Evolutionary conservation across 2,888 invertebrate genomes (phyloP).

Genomic region (Hypena proboscidalis): DNA sequence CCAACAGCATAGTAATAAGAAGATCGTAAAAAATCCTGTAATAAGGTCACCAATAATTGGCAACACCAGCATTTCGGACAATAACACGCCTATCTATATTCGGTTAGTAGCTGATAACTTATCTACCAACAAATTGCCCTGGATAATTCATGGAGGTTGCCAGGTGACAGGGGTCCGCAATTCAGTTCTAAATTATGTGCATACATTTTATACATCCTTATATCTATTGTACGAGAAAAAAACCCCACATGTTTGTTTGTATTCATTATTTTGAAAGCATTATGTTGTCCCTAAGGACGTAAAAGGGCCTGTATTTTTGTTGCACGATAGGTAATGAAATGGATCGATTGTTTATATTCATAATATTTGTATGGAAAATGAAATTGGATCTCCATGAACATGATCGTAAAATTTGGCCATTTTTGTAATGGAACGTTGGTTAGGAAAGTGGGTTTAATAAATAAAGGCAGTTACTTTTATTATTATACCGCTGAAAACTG

Average conservation of each 20-base stretch:
- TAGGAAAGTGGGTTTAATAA: neutral
- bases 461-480: too few species aligned
- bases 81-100: constrained; percentile 42
- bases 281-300: constrained; percentile 45
- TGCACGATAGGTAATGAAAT: constrained; percentile 33
- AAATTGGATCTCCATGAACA: constrained; percentile 13
- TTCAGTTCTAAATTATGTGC: constrained; percentile 64
- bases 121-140: constrained; percentile 67
- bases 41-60: constrained; percentile 19
- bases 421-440: neutral
- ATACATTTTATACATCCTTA: constrained; percentile 52
- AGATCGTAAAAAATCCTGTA: too few species aligned
- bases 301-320: constrained; percentile 33
- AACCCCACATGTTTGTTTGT: constrained; percentile 42
- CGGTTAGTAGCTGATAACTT: constrained; percentile 60
- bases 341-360: constrained; percentile 29
- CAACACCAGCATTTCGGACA: constrained; percentile 12
- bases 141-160: constrained; percentile 72
- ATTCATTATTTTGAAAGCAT: constrained; percentile 67
- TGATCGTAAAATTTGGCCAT: neutral
- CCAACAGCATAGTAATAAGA: too few species aligned
- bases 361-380: constrained; percentile 12
- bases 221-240: constrained; percentile 44
- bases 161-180: constrained; percentile 68
- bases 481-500: too few species aligned